These are phyloP conservation scores for Otis tarda DNA, from an alignment of 2,113 vertebrate genomes.

Conservation along the genomic window DNA sequence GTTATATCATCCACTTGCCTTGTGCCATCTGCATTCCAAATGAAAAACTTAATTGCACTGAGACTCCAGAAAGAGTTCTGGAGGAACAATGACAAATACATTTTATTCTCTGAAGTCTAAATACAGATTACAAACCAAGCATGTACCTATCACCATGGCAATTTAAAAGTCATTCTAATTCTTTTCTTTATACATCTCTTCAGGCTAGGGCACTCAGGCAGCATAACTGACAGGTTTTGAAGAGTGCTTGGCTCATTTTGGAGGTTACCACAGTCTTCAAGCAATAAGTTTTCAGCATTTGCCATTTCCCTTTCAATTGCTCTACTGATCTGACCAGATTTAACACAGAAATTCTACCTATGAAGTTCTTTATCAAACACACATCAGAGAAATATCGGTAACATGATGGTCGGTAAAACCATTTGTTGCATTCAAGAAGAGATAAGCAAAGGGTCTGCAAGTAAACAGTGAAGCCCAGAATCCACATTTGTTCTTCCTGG, in stretches of 20 bases:
- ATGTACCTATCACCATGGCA: neutral
- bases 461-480: neutral
- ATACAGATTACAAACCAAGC: neutral
- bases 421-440: neutral
- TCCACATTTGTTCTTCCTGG: neutral
- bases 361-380: neutral
- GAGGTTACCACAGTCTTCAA: neutral
- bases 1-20: neutral
- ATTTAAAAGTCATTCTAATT: neutral
- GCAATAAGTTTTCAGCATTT: neutral
- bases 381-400: neutral
- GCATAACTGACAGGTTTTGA: neutral
- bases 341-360: neutral
- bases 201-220: neutral
- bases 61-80: neutral
- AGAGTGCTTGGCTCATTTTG: neutral
- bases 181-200: neutral
- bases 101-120: neutral
- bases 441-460: constrained; percentile 7
- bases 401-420: neutral
- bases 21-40: neutral
- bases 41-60: neutral
- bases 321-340: neutral
- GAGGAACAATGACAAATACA: neutral
- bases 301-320: neutral